These are phyloP conservation scores for Pseudomyrmex gracilis DNA, from an alignment of 1,140 invertebrate genomes.

Conservation along the genomic window DNA sequence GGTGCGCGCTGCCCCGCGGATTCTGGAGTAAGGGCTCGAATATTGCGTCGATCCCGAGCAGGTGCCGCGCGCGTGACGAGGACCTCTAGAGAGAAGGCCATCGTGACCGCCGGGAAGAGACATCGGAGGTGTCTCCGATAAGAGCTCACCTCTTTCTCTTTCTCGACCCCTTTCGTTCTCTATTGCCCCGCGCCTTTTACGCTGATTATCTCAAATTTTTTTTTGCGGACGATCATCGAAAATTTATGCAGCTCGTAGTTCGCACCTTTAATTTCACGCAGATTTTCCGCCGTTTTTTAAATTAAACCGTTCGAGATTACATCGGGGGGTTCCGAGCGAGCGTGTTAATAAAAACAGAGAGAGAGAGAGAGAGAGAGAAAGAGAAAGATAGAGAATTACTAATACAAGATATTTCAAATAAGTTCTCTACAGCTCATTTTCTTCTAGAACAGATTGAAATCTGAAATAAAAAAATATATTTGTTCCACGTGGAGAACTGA, in stretches of 20 bases:
- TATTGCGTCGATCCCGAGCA: slow-evolving; percentile 64
- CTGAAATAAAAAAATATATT: not conserved
- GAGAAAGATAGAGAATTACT: not conserved
- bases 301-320: slow-evolving; percentile 18
- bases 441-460: not conserved
- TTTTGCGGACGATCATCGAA: slow-evolving; percentile 13
- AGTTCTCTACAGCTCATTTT: not conserved
- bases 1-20: slow-evolving; percentile 52
- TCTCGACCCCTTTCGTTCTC: slow-evolving; percentile 36
- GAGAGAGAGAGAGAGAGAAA: too few relatives aligned
- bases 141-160: not conserved
- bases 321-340: not conserved
- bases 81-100: slow-evolving; percentile 22
- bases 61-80: slow-evolving; percentile 24
- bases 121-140: slow-evolving; percentile 21
- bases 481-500: too few relatives aligned
- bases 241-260: slow-evolving; percentile 41
- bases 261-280: slow-evolving; percentile 7
- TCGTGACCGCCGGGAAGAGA: slow-evolving; percentile 16
- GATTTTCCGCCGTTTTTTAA: slow-evolving; percentile 29
- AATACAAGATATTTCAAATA: not conserved
- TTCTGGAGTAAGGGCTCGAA: slow-evolving; percentile 67
- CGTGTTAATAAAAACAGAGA: not conserved
- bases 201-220: slow-evolving; percentile 36
- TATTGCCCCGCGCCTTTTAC: slow-evolving; percentile 23